Evolutionary conservation across 2,113 vertebrate species (phyloP).

Genomic region (Siphamia tubifer): DNA sequence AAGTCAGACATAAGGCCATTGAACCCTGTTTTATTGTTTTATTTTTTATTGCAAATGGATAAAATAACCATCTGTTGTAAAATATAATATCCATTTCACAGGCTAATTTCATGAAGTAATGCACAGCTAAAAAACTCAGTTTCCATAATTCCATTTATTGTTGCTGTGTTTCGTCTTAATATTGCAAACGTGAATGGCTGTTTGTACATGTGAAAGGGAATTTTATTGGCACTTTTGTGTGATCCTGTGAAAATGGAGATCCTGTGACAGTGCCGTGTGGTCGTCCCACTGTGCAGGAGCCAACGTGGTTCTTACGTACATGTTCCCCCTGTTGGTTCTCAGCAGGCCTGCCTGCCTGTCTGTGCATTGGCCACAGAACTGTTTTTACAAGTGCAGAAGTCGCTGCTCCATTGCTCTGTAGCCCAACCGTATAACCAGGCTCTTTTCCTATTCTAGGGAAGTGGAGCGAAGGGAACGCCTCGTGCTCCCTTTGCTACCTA

Average conservation of each 20-base stretch:
- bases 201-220: constrained; percentile 14
- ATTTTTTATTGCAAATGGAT: constrained; percentile 11
- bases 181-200: not conserved
- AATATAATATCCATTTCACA: constrained; percentile 11
- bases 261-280: not conserved
- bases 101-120: constrained; percentile 28
- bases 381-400: constrained; percentile 80
- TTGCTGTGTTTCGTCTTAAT: not conserved
- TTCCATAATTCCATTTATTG: constrained; percentile 8
- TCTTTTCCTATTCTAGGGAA: constrained; percentile 71
- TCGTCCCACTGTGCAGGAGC: constrained; percentile 17
- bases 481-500: constrained; percentile 37
- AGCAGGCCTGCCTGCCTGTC: constrained; percentile 55
- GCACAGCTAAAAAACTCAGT: not conserved
- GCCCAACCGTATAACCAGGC: constrained; percentile 75
- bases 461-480: constrained; percentile 56
- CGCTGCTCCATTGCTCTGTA: constrained; percentile 77
- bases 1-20: constrained; percentile 5
- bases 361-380: constrained; percentile 68
- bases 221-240: not conserved
- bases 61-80: not conserved
- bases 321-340: constrained; percentile 55
- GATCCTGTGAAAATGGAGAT: not conserved
- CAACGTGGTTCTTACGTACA: constrained; percentile 23
- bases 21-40: constrained; percentile 28